phyloP scores from a whole-genome alignment of 2,888 invertebrate species.

The Noctuana brunneofusca region DNA sequence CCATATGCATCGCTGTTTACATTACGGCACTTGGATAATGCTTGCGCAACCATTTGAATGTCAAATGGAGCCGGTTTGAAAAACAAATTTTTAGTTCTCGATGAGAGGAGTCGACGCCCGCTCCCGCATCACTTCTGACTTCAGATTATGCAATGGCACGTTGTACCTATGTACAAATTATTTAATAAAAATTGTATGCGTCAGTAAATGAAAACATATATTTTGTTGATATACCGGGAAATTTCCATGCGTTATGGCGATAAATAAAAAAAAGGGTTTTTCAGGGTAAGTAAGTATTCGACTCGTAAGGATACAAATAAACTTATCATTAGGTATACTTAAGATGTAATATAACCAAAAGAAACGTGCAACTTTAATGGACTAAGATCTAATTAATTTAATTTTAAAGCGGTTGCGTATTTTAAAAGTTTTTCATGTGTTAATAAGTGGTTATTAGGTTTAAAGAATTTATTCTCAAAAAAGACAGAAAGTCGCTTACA shows the following conservation, averaged over 20 bases:
- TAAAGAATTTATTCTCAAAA: too few relatives aligned
- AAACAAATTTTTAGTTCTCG: slow-evolving; percentile 63
- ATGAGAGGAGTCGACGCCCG: slow-evolving; percentile 57
- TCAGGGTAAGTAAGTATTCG: too few relatives aligned
- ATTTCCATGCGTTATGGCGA: neutral
- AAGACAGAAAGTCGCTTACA: too few relatives aligned
- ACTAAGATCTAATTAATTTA: too few relatives aligned
- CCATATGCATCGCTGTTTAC: slow-evolving; percentile 35
- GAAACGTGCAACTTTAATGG: too few relatives aligned
- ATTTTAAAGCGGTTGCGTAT: too few relatives aligned
- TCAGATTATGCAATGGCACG: slow-evolving; percentile 67
- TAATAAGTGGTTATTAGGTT: too few relatives aligned
- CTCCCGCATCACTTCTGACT: slow-evolving; percentile 52
- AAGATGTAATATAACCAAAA: too few relatives aligned
- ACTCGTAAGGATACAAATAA: too few relatives aligned
- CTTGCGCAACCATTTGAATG: slow-evolving; percentile 69
- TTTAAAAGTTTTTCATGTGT: too few relatives aligned
- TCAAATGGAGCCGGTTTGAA: slow-evolving; percentile 65
- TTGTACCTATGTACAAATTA: slow-evolving; percentile 60
- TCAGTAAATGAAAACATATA: neutral
- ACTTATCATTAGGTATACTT: too few relatives aligned
- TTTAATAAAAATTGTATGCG: slow-evolving; percentile 48
- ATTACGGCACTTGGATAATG: slow-evolving; percentile 42
- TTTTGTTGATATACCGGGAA: neutral
- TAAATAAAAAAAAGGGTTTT: too few relatives aligned